These are phyloP conservation scores for Heliothis virescens DNA, from an alignment of 1,140 invertebrate species.

Conservation along the genomic window DNA sequence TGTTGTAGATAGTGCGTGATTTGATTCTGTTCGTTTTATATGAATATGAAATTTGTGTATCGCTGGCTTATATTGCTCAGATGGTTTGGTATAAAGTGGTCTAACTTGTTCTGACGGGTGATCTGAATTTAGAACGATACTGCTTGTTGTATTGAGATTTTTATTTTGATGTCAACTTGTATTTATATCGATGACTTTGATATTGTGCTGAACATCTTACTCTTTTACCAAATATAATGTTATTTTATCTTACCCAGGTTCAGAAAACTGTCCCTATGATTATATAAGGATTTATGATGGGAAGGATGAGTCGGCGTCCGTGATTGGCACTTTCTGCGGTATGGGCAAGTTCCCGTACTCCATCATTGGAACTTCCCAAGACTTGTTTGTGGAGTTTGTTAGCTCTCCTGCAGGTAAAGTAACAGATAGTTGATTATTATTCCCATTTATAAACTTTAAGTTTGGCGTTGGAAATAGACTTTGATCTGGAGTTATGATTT, in stretches of 20 bases:
- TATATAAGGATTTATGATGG: conserved; percentile 97
- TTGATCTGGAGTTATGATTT: no score
- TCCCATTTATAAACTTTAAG: not conserved
- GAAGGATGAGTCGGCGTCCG: conserved; percentile 93
- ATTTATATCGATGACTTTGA: not conserved
- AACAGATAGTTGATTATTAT: not conserved
- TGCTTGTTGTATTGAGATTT: not conserved
- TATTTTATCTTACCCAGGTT: conserved; percentile 83
- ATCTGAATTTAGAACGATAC: conserved; percentile 32
- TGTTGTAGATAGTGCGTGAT: conserved; percentile 22
- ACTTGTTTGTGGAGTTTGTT: conserved; percentile 96
- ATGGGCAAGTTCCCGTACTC: conserved; percentile 98
- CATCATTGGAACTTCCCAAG: conserved; percentile 96
- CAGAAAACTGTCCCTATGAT: conserved; percentile 95
- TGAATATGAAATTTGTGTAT: conserved; percentile 39
- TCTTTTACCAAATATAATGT: no score
- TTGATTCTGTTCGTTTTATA: conserved; percentile 30
- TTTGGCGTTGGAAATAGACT: not conserved
- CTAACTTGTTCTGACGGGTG: conserved; percentile 1
- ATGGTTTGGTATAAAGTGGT: conserved; percentile 7
- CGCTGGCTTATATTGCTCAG: conserved; percentile 10
- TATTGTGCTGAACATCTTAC: not conserved
- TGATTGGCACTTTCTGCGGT: conserved; percentile 97
- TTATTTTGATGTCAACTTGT: not conserved
- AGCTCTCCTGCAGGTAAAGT: conserved; percentile 93